phyloP scores from a whole-genome alignment of 2,113 vertebrate genomes.

The Cacatua alba region DNA sequence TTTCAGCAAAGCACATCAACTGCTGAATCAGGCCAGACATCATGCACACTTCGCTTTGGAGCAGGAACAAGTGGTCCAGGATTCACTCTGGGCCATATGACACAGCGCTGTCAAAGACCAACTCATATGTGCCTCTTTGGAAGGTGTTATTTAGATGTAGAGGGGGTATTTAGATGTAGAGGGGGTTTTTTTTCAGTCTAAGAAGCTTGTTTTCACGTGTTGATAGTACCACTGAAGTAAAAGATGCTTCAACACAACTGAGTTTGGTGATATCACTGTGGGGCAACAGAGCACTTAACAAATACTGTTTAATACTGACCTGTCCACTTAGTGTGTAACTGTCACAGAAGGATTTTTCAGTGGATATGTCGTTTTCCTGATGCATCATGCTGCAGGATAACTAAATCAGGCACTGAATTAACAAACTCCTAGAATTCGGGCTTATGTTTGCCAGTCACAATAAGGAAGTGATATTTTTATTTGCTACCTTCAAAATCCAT shows the following conservation, averaged over 20 bases:
- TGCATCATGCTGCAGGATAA: not conserved
- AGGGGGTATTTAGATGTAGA: not conserved
- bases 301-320: not conserved
- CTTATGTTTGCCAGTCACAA: accelerated
- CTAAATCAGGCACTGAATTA: not conserved
- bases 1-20: not conserved
- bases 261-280: not conserved
- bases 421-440: not conserved
- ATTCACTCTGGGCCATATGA: not conserved
- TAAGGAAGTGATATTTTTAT: not conserved
- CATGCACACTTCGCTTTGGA: not conserved
- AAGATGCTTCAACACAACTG: not conserved
- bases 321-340: not conserved
- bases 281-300: not conserved
- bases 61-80: not conserved
- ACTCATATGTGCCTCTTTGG: accelerated
- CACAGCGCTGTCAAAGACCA: not conserved
- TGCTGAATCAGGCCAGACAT: not conserved
- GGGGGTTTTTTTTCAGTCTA: not conserved
- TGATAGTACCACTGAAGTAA: not conserved
- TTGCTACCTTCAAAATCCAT: not conserved
- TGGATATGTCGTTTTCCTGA: not conserved
- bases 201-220: not conserved
- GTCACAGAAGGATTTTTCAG: not conserved
- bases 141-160: not conserved